These are phyloP conservation scores for Oscheius sp. DNA, from an alignment of 2,888 invertebrate species.

Conservation along the genomic window DNA sequence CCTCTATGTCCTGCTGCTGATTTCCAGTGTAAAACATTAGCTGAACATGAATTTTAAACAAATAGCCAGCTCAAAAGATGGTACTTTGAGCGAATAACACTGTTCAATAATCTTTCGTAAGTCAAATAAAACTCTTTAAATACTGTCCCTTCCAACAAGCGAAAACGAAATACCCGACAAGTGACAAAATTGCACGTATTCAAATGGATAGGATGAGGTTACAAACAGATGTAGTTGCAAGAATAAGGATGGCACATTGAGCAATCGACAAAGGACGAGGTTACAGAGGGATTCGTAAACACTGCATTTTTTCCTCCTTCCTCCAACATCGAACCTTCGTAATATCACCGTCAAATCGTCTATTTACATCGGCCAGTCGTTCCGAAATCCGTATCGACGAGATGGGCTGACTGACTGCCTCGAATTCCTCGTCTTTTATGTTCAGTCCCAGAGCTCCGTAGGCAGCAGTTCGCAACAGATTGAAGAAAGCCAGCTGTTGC, in stretches of 20 bases:
- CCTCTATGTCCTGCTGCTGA: neutral
- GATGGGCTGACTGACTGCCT: neutral
- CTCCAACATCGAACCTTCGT: slow-evolving; percentile 9
- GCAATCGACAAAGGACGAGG: neutral
- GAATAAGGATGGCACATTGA: neutral
- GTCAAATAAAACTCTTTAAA: slow-evolving; percentile 1
- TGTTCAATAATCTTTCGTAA: neutral
- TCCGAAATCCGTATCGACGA: neutral
- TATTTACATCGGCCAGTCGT: slow-evolving; percentile 16
- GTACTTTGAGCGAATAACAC: neutral
- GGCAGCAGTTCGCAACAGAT: slow-evolving; percentile 52
- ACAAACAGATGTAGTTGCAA: neutral
- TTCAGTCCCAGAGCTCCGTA: slow-evolving; percentile 54
- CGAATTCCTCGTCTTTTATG: slow-evolving; percentile 37
- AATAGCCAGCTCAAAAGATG: neutral
- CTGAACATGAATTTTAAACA: neutral
- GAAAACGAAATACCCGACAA: neutral
- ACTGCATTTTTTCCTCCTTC: slow-evolving; percentile 19
- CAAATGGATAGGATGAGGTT: neutral
- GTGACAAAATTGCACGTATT: neutral
- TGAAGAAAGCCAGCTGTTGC: slow-evolving; percentile 45
- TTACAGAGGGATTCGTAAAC: slow-evolving; percentile 7
- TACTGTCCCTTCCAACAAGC: neutral
- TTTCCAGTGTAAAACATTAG: slow-evolving; percentile 2
- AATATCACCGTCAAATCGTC: slow-evolving; percentile 21